A percentile compares a stretch with the other conserved stretches of the same genome.
These are phyloP conservation scores for Hippocampus barbouri DNA, from an alignment of 2,113 vertebrate species.

Conservation along the genomic window DNA sequence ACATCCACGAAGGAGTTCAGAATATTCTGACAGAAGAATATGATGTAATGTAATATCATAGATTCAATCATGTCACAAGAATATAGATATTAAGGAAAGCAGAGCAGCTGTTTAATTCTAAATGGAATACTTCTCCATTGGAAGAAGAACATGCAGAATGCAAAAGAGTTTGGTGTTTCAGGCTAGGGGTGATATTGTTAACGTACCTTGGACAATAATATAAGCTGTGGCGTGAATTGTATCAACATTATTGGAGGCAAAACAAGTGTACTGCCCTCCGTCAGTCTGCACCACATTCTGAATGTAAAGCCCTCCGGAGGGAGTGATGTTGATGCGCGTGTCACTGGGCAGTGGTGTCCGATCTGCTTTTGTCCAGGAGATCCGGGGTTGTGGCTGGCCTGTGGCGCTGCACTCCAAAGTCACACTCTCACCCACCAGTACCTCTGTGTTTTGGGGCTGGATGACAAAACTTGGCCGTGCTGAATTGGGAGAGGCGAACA, in stretches of 20 bases:
- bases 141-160: background rate
- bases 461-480: constrained; percentile 94
- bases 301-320: constrained; percentile 91
- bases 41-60: too few relatives aligned
- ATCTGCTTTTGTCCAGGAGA: constrained; percentile 91
- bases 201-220: constrained; percentile 94
- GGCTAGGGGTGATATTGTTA: background rate
- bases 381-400: constrained; percentile 85
- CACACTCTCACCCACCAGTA: constrained; percentile 92
- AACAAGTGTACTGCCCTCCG: constrained; percentile 90
- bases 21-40: too few relatives aligned
- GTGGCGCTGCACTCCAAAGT: constrained; percentile 95
- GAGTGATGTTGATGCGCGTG: constrained; percentile 84
- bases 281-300: constrained; percentile 85
- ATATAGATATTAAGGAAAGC: background rate
- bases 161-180: background rate
- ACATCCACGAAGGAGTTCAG: too few relatives aligned
- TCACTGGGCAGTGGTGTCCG: constrained; percentile 83
- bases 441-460: constrained; percentile 96
- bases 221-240: constrained; percentile 85
- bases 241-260: constrained; percentile 87
- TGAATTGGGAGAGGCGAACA: constrained; percentile 46
- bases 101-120: background rate
- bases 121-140: background rate
- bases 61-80: too few relatives aligned